Base-by-base conservation (phyloP, 2,888 invertebrate species). In the Drosophila lacicola region DNA sequence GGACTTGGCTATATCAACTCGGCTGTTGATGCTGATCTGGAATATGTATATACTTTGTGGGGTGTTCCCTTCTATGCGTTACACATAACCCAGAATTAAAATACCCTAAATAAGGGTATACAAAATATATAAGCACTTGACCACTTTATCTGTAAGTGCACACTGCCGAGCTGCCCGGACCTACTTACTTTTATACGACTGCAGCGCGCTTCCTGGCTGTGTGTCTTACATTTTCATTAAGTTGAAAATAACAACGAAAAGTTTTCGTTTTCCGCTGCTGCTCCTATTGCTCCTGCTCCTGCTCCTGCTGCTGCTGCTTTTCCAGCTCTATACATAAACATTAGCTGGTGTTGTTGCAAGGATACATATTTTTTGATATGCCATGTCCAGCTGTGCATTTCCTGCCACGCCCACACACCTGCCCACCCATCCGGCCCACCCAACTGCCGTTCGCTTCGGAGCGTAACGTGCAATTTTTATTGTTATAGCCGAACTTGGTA, bases 141-240 rank as follows among this genome's bases (percentile, higher is more conserved):
- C 39, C 51, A 36, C 21, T 41, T 19, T 41, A 47, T 45, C 36
- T 47, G 33, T 54, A 56, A 17, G 46, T 45, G 46, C 45, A 58
- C 50, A 37, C 29, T 8, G 29, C 29, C 29, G 29, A 29, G 29
- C 29, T 2, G 29, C 29, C 8, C 29, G 29, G 33, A 13, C 44
- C 11, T 17, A 29, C 6, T 34, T 33, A 11, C 34, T 37, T 37
- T 21, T n/a, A 29, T 29, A 29, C 29, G 29, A 29, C 29, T 19
- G 10, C 25, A 10, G 29, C n/a, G 13, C 10, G 13, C 42, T 54
- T 19, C 19, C 34, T 50, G 21, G 14, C 29, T n/a, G 41, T 60
- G 66, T 78, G 47, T 80, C 81, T 75, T 81, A 87, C 79, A 76
- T 84, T 87, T 87, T 84, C 88, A 81, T 84, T 87, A 87, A 76